Base-by-base conservation (phyloP, 1,140 invertebrate genomes). In the Cryptotermes secundus region DNA sequence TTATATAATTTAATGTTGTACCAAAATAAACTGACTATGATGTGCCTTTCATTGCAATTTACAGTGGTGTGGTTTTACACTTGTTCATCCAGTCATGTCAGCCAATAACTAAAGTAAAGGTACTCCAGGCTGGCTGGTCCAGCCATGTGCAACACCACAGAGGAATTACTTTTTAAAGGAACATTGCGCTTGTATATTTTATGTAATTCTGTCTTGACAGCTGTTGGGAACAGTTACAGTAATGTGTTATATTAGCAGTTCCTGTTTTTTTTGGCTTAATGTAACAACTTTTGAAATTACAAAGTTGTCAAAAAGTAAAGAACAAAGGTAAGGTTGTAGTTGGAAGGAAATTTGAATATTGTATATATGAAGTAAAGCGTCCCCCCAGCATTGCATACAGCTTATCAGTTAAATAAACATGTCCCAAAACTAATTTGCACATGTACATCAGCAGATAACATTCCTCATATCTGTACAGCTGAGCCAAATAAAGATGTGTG, bases 21-120 rank as follows among this genome's bases (percentile, higher is more conserved):
- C n/a, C 26, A 72, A 72, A 81, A 81, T 19, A 82, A 9, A 34
- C 26, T n/a, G 36, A 82, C 81, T 53, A 49, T 82, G 53, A n/a
- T 53, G 81, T 82, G 81, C 81, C 81, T 82, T 82, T 72, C 59
- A 31, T 72, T 72, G 26, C n/a, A 72, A 72, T 6, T 72, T 72
- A 72, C 31, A 7, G 9, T 31, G 26, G 26, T 72, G n/a, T 72
- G 59, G n/a, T 72, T 9, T 72, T 9, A 12, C n/a, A 31, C 14
- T 49, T 22, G 45, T 22, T 49, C 38, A 38, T 38, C 38, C 38
- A 38, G 12, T 12, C 38, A 4, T 4, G 12, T 38, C 45, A 49
- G 45, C 45, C 45, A 49, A 14, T 42, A 42, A 42, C 38, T 42
- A 42, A 49, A 49, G 45, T 49, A 19, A 49, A 3, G 6, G 3